Evolutionary conservation across 2,888 invertebrate genomes (phyloP), one percentile per base, ranked within the genome.

Genomic region (Drosophila formosana): DNA sequence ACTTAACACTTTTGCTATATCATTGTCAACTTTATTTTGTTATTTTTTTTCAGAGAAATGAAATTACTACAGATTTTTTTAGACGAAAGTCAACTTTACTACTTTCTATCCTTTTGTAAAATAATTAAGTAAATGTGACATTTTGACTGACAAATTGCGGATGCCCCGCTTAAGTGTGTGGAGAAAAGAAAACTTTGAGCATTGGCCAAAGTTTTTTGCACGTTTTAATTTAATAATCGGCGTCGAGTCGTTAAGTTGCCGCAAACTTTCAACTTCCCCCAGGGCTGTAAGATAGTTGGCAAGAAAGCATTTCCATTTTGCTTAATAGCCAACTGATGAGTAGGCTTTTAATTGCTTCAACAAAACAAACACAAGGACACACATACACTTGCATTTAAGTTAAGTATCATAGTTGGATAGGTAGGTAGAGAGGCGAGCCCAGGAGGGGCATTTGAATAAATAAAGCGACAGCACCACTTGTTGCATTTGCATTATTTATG

Each of bases 161-260:
- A 26, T 50, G 34, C 57, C 26, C 43, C 18, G 11, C 1, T 39
- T 9, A 25, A 49, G 47, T 30, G 41, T 7, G 34, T 25, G 37
- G 37, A 55, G 61, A 58, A 60, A 49, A 65, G 45, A 71, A 75
- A 70, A 72, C 63, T 76, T 67, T 46, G 25, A 26, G 51, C 68
- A 45, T 52, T 57, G 9, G 46, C 32, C 13, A 68, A 82, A 82
- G 88, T 88, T 83, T 82, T 61, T 66, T 72, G 68, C 72, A 84
- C 80, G 76, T 89, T 89, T 89, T 90, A 88, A 89, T 89, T 89
- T 89, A 90, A 90, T 90, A 89, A 89, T 87, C 85, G 73, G 43
- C 53, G 71, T 32, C 39, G 41, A 67, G 79, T 74, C 66, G 75
- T 72, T 78, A 81, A 84, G 88, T 72, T 71, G 86, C 43, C 43